Evolutionary conservation across 2,113 vertebrate species (phyloP).

Genomic region (Eupsittula cactorum): DNA sequence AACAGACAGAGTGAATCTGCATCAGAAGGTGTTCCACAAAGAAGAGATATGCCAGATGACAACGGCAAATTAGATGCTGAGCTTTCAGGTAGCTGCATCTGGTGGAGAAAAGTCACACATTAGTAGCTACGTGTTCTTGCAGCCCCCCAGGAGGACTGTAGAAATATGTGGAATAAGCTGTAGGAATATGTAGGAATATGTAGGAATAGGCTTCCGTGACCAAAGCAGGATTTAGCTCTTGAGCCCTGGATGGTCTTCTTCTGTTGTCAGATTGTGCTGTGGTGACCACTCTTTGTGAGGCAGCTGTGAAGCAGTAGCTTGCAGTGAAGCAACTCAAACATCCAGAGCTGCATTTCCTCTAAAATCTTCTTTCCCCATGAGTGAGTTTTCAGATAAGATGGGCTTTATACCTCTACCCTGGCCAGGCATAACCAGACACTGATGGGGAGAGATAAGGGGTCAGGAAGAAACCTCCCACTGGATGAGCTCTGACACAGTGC

Average conservation of each 20-base stretch:
- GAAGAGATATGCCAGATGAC: not conserved
- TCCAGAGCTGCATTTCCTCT: not conserved
- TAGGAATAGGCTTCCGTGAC: not conserved
- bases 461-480: not conserved
- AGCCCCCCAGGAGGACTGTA: not conserved
- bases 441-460: not conserved
- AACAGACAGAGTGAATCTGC: not conserved
- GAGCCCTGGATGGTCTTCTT: not conserved
- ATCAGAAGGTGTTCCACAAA: slow-evolving; percentile 9
- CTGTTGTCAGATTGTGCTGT: not conserved
- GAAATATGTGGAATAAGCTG: not conserved
- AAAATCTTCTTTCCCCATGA: not conserved
- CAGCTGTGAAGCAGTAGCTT: not conserved
- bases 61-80: slow-evolving; percentile 19
- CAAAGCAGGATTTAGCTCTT: not conserved
- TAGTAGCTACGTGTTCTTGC: not conserved
- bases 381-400: not conserved
- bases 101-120: not conserved
- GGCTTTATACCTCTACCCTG: not conserved
- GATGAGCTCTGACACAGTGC: not conserved
- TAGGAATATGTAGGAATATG: not conserved
- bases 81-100: not conserved
- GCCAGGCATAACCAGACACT: not conserved
- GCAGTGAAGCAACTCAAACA: not conserved
- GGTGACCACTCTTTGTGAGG: not conserved